Percentiles rank a stretch among this genome's conserved stretches.
phyloP scores from a whole-genome alignment of 2,797 vertebrate species.

The Pseudochirops corinnae region DNA sequence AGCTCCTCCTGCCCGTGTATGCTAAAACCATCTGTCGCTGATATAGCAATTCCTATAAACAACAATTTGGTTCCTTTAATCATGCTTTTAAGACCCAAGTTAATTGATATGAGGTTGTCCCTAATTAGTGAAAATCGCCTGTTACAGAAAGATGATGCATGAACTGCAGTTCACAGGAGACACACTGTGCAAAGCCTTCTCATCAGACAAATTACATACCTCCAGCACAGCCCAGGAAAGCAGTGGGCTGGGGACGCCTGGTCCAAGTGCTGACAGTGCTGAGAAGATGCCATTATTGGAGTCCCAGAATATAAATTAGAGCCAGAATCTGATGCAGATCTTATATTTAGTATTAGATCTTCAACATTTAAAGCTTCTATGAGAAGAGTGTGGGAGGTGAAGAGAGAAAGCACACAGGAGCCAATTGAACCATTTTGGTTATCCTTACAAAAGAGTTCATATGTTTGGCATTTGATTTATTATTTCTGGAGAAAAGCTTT shows the following conservation, averaged over 20 bases:
- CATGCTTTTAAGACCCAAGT: conserved; percentile 65
- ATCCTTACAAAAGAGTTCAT: conserved; percentile 2
- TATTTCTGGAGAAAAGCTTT: background rate
- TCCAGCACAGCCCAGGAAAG: background rate
- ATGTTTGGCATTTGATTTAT: background rate
- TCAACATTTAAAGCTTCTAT: background rate
- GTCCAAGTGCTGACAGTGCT: background rate
- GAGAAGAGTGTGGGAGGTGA: background rate
- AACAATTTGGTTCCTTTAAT: conserved; percentile 65
- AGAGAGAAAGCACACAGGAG: background rate
- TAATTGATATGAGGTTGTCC: conserved; percentile 62
- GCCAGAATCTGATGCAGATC: background rate
- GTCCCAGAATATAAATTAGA: background rate
- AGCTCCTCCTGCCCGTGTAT: conserved; percentile 46
- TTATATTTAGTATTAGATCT: background rate
- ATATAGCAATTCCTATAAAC: conserved; percentile 55
- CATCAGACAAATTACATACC: conserved; percentile 19
- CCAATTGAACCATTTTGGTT: background rate
- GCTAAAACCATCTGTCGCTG: conserved; percentile 73
- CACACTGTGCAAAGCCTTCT: background rate
- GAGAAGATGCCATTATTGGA: background rate
- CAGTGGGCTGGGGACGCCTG: background rate
- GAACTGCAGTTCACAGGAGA: conserved; percentile 29
- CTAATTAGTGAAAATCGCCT: conserved; percentile 71
- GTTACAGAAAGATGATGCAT: conserved; percentile 58